These are phyloP conservation scores for Euplexia lucipara DNA, from an alignment of 2,888 invertebrate species.

Conservation along the genomic window DNA sequence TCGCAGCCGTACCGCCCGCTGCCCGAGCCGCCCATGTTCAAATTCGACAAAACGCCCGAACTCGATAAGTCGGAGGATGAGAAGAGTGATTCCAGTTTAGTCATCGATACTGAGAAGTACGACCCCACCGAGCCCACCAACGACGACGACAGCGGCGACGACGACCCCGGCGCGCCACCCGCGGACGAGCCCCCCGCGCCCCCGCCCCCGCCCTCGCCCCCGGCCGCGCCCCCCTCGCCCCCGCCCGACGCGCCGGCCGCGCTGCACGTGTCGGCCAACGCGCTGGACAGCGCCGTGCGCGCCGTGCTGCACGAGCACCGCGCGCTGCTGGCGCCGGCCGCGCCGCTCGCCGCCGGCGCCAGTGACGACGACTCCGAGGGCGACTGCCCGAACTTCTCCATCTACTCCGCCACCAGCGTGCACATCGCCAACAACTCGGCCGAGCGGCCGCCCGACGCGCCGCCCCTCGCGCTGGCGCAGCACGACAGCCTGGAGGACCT, in stretches of 20 bases:
- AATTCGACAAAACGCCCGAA: slow-evolving; percentile 79
- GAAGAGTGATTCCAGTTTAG: slow-evolving; percentile 90
- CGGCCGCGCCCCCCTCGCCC: slow-evolving; percentile 23
- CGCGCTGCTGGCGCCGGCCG: slow-evolving; percentile 64
- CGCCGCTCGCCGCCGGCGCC: slow-evolving; percentile 68
- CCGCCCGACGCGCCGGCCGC: slow-evolving; percentile 61
- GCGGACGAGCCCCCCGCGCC: slow-evolving; percentile 5
- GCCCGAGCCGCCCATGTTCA: slow-evolving; percentile 81
- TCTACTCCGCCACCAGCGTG: slow-evolving; percentile 95
- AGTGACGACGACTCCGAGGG: slow-evolving; percentile 91
- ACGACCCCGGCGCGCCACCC: slow-evolving; percentile 60
- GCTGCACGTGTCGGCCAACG: slow-evolving; percentile 74
- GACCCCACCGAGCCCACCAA: slow-evolving; percentile 90
- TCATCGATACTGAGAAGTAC: slow-evolving; percentile 91
- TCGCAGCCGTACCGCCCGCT: slow-evolving; percentile 71
- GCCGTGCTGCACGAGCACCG: slow-evolving; percentile 83
- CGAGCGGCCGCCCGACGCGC: slow-evolving; percentile 54
- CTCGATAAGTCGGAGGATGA: slow-evolving; percentile 87
- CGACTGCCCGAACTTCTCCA: slow-evolving; percentile 96
- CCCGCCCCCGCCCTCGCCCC: slow-evolving; percentile 15
- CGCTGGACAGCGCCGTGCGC: slow-evolving; percentile 81
- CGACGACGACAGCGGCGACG: slow-evolving; percentile 82
- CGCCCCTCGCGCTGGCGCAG: slow-evolving; percentile 29
- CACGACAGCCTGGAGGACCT: slow-evolving; percentile 58
- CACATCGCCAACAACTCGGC: slow-evolving; percentile 92